These are phyloP conservation scores for Zapus hudsonius DNA, from an alignment of 2,113 vertebrate species.

Conservation along the genomic window DNA sequence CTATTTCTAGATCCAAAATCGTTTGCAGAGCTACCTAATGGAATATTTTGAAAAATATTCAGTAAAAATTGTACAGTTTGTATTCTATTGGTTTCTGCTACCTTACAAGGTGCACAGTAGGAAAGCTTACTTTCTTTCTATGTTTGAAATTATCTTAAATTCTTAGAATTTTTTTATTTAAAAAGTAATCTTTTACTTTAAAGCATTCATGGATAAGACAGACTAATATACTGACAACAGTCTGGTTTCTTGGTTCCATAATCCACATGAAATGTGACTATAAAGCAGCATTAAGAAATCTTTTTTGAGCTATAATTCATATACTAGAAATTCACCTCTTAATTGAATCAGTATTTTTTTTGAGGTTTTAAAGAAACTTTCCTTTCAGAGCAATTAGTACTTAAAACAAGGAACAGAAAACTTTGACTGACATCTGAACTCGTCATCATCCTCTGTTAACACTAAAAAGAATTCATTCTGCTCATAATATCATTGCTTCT, in stretches of 20 bases:
- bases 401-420: conserved; percentile 36
- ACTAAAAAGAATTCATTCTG: not conserved
- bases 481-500: not conserved
- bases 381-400: conserved; percentile 25
- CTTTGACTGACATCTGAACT: conserved; percentile 26
- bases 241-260: not conserved
- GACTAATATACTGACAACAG: not conserved
- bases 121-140: conserved; percentile 20
- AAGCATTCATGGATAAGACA: not conserved
- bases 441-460: not conserved
- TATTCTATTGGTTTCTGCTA: not conserved
- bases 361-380: conserved; percentile 20
- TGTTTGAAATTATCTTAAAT: conserved; percentile 29
- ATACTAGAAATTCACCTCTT: not conserved
- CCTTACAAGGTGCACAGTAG: not conserved
- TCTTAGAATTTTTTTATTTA: conserved; percentile 24
- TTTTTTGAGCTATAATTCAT: not conserved
- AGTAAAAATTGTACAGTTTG: not conserved
- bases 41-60: conserved; percentile 27
- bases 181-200: conserved; percentile 8
- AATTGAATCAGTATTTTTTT: not conserved
- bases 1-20: conserved; percentile 35
- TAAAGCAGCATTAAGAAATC: not conserved
- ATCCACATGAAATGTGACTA: not conserved
- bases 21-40: not conserved